A percentile compares a stretch with the other conserved stretches of the same genome.
Conservation (phyloP, 2,113 vertebrate genomes). For the Seriola rivoliana region DNA sequence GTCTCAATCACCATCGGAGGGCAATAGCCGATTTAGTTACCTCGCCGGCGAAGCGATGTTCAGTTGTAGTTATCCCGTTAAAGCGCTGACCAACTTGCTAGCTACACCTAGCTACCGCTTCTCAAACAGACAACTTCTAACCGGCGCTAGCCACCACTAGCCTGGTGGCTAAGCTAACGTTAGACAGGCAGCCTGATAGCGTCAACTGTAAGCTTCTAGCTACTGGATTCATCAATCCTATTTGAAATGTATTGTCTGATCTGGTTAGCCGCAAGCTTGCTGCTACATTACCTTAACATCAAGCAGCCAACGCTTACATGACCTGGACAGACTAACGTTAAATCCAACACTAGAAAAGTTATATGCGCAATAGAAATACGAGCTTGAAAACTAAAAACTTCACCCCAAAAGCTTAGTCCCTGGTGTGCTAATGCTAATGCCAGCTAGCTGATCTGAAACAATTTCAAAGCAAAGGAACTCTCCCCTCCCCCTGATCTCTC, state of each 20-base stretch:
- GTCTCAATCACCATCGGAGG: conserved; percentile 90
- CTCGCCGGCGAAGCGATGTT: conserved; percentile 58
- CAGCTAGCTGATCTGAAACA: conserved; percentile 80
- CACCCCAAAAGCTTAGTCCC: conserved; percentile 67
- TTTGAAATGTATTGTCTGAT: conserved; percentile 78
- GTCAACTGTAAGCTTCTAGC: conserved; percentile 71
- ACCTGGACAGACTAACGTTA: conserved; percentile 13
- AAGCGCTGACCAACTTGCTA: conserved; percentile 70
- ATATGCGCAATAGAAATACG: conserved; percentile 45
- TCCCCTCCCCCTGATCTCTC: conserved; percentile 82
- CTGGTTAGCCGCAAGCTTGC: conserved; percentile 63
- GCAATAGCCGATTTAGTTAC: conserved; percentile 58
- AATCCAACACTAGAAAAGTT: conserved; percentile 56
- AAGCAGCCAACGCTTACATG: conserved; percentile 48
- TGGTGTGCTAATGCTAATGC: conserved; percentile 76
- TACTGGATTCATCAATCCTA: conserved; percentile 74
- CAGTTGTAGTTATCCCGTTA: conserved; percentile 68
- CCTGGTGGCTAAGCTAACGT: conserved; percentile 77
- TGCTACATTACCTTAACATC: conserved; percentile 55
- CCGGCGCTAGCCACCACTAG: conserved; percentile 73
- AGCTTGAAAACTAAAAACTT: conserved; percentile 67
- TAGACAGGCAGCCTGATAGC: conserved; percentile 66
- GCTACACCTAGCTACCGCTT: conserved; percentile 66
- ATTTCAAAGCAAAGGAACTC: conserved; percentile 82
- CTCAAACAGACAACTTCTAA: conserved; percentile 73